phyloP scores from a whole-genome alignment of 2,113 vertebrate species.

The Rousettus leschenaultii region DNA sequence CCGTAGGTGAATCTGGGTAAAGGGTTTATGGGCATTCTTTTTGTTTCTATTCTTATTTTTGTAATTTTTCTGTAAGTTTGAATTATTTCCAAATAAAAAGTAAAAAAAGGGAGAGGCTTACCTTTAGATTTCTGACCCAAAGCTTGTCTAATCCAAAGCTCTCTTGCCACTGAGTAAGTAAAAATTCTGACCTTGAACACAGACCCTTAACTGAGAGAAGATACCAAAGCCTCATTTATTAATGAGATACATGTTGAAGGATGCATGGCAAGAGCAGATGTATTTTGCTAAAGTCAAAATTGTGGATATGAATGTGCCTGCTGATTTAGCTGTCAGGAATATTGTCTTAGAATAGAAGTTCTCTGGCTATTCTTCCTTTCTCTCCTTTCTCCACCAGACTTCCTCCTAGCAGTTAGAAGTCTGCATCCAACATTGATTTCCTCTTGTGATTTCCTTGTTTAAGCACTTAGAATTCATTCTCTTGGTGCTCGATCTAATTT shows the following conservation, averaged over 20 bases:
- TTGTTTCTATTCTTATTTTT: background rate
- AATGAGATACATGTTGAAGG: background rate
- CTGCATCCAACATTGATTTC: background rate
- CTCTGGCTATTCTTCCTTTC: background rate
- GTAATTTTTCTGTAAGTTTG: background rate
- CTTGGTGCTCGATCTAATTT: background rate
- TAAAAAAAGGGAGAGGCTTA: background rate
- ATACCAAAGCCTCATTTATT: background rate
- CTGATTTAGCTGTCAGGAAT: background rate
- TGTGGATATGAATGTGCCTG: background rate
- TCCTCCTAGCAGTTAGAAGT: background rate
- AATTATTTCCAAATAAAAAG: constrained; percentile 38
- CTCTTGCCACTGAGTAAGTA: background rate
- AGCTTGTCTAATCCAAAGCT: background rate
- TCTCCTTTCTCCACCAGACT: background rate
- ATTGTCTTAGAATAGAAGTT: background rate
- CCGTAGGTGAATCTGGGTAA: background rate
- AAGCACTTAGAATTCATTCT: background rate
- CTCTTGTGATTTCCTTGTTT: background rate
- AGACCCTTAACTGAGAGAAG: background rate
- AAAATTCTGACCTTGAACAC: background rate
- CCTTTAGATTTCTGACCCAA: background rate
- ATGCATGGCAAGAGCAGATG: background rate
- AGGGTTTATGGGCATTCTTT: background rate
- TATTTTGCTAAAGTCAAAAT: constrained; percentile 15